A percentile compares a stretch with the other conserved stretches of the same genome.
phyloP scores from a whole-genome alignment of 2,797 vertebrate genomes.

The Erithacus rubecula region DNA sequence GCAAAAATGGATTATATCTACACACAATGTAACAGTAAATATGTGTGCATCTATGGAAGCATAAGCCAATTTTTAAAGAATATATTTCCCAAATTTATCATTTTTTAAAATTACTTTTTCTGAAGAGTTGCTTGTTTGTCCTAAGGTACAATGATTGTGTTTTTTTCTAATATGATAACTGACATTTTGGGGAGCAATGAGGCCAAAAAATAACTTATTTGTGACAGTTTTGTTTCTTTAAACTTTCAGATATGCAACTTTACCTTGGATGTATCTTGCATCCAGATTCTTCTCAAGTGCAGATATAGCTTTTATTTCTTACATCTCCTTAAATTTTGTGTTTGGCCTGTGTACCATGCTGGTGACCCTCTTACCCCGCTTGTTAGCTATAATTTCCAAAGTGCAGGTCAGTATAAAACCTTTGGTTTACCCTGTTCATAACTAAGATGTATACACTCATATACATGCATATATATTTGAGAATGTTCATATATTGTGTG shows the following conservation, averaged over 20 bases:
- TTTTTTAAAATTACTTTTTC: background rate
- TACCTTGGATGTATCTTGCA: constrained; percentile 74
- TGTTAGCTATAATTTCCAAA: constrained; percentile 70
- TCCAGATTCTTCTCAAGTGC: constrained; percentile 73
- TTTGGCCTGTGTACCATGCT: constrained; percentile 75
- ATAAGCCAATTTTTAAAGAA: background rate
- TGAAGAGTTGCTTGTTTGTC: background rate
- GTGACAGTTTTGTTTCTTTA: background rate
- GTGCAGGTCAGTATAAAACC: constrained; percentile 56
- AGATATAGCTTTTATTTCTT: constrained; percentile 73
- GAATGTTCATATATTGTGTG: background rate
- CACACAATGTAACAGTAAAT: background rate
- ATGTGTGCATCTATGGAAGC: background rate
- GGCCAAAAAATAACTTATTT: background rate
- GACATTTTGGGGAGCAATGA: rapidly evolving
- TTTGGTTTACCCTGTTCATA: background rate
- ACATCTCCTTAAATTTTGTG: constrained; percentile 74
- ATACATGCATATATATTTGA: rapidly evolving
- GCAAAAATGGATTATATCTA: background rate
- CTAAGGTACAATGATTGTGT: rapidly evolving
- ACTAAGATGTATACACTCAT: background rate
- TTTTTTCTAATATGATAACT: background rate
- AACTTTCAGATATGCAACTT: constrained; percentile 67
- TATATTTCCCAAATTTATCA: background rate
- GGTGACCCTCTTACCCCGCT: constrained; percentile 68